These are phyloP conservation scores for Cervus canadensis DNA, from an alignment of 2,113 vertebrate species.

Conservation along the genomic window DNA sequence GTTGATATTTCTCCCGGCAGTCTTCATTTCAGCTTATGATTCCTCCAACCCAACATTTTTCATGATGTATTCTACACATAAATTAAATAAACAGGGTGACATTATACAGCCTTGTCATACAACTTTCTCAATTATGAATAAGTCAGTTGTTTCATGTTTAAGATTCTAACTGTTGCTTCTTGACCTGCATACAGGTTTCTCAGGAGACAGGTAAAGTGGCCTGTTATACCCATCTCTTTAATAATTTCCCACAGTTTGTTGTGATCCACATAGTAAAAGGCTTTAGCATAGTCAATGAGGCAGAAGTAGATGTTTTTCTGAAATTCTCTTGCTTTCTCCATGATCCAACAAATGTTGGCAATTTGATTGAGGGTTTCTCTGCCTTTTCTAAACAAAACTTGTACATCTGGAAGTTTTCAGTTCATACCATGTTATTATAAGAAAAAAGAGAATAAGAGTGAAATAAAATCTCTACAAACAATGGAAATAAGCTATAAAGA, in stretches of 20 bases:
- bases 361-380: background rate
- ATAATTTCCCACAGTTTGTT: background rate
- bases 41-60: background rate
- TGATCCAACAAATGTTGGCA: background rate
- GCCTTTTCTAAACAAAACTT: background rate
- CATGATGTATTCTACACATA: background rate
- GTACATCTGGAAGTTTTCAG: background rate
- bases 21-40: background rate
- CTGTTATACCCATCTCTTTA: background rate
- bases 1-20: background rate
- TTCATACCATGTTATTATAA: background rate
- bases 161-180: background rate
- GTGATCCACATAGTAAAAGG: background rate
- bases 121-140: background rate
- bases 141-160: background rate
- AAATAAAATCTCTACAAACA: background rate
- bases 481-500: background rate
- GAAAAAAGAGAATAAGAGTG: background rate
- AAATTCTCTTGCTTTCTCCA: background rate
- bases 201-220: background rate
- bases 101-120: background rate
- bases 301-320: background rate
- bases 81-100: background rate
- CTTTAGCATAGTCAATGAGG: background rate
- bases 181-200: background rate